Evolutionary conservation across 2,797 vertebrate genomes (phyloP).

Genomic region (Phrynocephalus guinanensis): DNA sequence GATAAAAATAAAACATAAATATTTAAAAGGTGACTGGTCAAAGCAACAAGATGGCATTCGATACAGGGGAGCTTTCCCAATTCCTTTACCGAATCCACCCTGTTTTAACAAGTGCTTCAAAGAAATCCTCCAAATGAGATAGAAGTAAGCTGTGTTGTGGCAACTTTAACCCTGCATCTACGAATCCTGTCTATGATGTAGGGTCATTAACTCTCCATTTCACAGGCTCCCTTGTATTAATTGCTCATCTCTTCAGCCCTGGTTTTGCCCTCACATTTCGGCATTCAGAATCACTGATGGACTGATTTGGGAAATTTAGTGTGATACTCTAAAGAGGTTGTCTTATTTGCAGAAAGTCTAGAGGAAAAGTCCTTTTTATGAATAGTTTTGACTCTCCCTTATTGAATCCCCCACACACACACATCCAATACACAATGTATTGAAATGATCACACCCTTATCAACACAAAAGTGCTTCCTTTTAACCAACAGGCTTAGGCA

Average conservation of each 20-base stretch:
- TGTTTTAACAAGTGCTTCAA: constrained; percentile 20
- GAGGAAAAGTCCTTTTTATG: too few relatives aligned
- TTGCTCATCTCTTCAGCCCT: constrained; percentile 54
- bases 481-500: background rate
- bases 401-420: too few relatives aligned
- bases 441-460: too few relatives aligned
- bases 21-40: constrained; percentile 81
- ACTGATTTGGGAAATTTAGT: background rate
- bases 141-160: background rate
- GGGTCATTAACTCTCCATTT: constrained; percentile 37
- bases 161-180: constrained; percentile 20
- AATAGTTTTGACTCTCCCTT: too few relatives aligned
- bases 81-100: constrained; percentile 30
- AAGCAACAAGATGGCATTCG: constrained; percentile 65
- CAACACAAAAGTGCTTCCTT: background rate
- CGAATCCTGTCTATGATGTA: background rate
- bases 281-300: background rate
- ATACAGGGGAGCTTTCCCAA: constrained; percentile 19
- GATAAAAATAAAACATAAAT: constrained; percentile 82
- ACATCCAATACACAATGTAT: too few relatives aligned
- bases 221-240: constrained; percentile 17
- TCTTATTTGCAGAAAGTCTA: background rate
- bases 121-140: constrained; percentile 16
- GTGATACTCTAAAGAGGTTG: constrained; percentile 18
- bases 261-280: constrained; percentile 40